These are phyloP conservation scores for Melanaphis sacchari DNA, from an alignment of 1,140 invertebrate species.

Conservation along the genomic window DNA sequence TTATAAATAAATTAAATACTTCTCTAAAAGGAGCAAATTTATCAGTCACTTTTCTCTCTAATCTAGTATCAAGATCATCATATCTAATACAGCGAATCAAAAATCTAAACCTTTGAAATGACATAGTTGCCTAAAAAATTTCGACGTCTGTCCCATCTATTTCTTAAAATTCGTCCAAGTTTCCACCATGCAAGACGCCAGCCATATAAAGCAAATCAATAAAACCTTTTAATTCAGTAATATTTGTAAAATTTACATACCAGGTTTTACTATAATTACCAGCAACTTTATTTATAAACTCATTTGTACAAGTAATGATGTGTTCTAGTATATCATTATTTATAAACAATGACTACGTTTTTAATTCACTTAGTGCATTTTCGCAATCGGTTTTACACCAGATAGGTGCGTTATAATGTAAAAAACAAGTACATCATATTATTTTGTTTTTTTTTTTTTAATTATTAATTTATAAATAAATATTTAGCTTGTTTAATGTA, in stretches of 20 bases:
- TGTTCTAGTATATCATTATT: background rate
- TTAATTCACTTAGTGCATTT: background rate
- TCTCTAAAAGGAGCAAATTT: background rate
- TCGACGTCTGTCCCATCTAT: background rate
- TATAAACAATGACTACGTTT: background rate
- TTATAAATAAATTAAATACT: background rate
- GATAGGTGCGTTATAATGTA: background rate
- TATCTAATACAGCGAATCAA: conserved; percentile 62
- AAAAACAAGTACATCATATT: no score
- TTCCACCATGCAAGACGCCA: background rate
- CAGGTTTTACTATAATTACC: background rate
- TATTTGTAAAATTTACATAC: background rate
- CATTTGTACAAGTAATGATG: background rate
- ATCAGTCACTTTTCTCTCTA: conserved; percentile 56
- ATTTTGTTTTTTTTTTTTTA: no score
- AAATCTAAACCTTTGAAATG: conserved; percentile 62
- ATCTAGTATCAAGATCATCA: conserved; percentile 62
- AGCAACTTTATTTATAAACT: background rate
- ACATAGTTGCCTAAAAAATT: conserved; percentile 60
- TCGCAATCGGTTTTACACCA: background rate
- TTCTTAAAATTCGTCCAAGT: background rate
- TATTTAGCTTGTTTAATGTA: background rate
- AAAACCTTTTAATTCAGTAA: background rate
- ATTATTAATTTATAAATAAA: no score
- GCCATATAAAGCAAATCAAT: background rate